Evolutionary conservation across 2,113 vertebrate genomes (phyloP).

Genomic region (Chloroceryle aenea): DNA sequence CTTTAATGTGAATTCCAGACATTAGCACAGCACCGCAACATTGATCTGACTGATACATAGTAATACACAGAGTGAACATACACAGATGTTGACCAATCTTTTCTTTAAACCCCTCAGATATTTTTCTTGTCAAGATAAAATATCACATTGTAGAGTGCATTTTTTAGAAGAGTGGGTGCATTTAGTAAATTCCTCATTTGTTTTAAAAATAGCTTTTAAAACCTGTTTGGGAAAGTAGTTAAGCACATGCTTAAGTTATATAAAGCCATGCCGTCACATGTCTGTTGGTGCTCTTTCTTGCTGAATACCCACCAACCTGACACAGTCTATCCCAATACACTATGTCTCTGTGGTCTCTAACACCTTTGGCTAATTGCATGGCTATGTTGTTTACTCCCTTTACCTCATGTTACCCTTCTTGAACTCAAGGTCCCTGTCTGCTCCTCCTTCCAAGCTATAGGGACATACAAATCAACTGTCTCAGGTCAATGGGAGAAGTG

Average conservation of each 20-base stretch:
- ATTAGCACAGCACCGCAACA: constrained; percentile 13
- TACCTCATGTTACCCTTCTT: background rate
- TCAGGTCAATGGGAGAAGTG: background rate
- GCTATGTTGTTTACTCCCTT: background rate
- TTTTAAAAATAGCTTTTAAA: constrained; percentile 1
- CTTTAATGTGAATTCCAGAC: constrained; percentile 60
- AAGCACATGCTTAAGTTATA: background rate
- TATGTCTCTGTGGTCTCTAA: background rate
- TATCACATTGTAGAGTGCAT: background rate
- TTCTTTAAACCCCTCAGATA: background rate
- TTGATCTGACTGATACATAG: constrained; percentile 27
- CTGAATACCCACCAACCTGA: background rate
- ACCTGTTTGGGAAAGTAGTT: constrained; percentile 10
- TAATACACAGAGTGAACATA: background rate
- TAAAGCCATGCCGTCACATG: background rate
- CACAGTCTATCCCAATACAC: background rate
- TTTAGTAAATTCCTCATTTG: constrained; percentile 2
- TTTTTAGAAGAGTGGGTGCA: background rate
- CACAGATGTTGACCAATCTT: constrained; percentile 22
- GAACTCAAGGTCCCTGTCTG: background rate
- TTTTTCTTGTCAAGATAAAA: constrained; percentile 30
- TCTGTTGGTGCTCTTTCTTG: background rate
- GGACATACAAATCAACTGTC: background rate
- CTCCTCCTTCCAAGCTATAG: background rate
- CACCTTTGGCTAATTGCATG: background rate